A percentile compares a stretch with the other conserved stretches of the same genome.
These are phyloP conservation scores for Yoshiicerus persimilis DNA, from an alignment of 1,140 invertebrate species.

Conservation along the genomic window DNA sequence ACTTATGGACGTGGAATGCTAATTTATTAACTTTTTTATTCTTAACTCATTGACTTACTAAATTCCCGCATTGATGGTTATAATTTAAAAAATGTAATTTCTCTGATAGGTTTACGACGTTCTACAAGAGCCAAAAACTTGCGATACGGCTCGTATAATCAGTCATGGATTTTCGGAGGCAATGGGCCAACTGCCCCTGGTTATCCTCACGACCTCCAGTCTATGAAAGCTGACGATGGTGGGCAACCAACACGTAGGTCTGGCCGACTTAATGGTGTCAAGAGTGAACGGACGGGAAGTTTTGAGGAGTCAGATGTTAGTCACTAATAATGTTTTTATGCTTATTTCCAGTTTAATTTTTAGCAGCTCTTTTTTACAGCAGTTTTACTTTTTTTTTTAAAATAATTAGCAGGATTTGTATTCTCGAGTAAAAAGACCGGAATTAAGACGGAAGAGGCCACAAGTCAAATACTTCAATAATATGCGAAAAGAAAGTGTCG, in stretches of 20 bases:
- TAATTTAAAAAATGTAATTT: neutral
- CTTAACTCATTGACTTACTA: too few relatives aligned
- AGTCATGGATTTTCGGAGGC: neutral
- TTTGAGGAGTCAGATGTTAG: neutral
- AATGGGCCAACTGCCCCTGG: neutral
- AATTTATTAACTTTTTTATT: neutral
- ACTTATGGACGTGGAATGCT: too few relatives aligned
- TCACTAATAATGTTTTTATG: neutral
- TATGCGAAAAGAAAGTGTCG: neutral
- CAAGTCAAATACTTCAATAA: neutral
- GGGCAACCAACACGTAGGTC: neutral
- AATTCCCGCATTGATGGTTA: neutral
- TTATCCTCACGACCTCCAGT: neutral
- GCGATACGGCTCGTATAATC: neutral
- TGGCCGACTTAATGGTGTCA: neutral
- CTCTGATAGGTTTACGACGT: neutral
- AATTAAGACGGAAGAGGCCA: neutral
- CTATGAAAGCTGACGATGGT: neutral
- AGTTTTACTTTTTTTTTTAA: too few relatives aligned
- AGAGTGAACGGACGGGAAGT: neutral
- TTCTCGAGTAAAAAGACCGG: neutral
- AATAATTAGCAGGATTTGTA: conserved; percentile 30
- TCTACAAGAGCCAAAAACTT: neutral
- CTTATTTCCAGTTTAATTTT: neutral
- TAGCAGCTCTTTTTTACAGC: neutral